Evolutionary conservation across 2,888 invertebrate genomes (phyloP).

Genomic region (Ecdyonurus torrentis): DNA sequence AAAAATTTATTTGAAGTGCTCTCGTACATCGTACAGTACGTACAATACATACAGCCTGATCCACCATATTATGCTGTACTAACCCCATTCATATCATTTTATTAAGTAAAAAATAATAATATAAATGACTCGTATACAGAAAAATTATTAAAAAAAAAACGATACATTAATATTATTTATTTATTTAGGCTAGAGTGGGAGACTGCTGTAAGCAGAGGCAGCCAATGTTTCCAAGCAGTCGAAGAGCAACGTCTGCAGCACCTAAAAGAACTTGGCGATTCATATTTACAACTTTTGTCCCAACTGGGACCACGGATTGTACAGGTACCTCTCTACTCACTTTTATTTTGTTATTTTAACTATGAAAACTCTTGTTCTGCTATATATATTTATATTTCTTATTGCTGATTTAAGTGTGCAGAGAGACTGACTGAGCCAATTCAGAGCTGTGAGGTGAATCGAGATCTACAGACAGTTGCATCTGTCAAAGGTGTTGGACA

Average conservation of each 20-base stretch:
- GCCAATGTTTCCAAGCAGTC: conserved; percentile 68
- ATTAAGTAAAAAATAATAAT: no score
- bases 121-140: no score
- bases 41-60: no score
- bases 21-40: no score
- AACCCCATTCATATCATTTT: neutral
- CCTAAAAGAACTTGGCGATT: conserved; percentile 47
- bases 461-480: conserved; percentile 45
- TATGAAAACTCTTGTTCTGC: no score
- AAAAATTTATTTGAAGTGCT: no score
- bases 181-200: conserved; percentile 91
- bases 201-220: conserved; percentile 71
- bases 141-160: no score
- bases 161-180: no score
- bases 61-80: no score
- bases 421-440: conserved; percentile 52
- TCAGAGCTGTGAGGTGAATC: conserved; percentile 33
- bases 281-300: conserved; percentile 36
- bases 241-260: conserved; percentile 79
- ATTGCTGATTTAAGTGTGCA: conserved; percentile 36
- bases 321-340: conserved; percentile 36
- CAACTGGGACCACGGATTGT: conserved; percentile 65
- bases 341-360: no score
- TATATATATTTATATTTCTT: no score
- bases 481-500: conserved; percentile 51